Evolutionary conservation across 2,888 invertebrate genomes (phyloP).

Genomic region (Melangyna quadrimaculata): DNA sequence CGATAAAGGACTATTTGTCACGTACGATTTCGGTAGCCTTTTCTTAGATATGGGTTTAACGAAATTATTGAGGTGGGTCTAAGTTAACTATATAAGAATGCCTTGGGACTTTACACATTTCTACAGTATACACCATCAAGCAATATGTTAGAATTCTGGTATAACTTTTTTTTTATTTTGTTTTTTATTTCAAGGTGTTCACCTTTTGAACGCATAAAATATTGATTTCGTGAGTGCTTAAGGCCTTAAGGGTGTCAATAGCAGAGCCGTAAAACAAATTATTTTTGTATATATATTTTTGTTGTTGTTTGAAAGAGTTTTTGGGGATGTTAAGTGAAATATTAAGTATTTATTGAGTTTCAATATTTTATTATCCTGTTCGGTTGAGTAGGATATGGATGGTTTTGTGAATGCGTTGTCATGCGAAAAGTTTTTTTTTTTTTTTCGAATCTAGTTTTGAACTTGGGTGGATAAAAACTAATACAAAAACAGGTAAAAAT

Average conservation of each 20-base stretch:
- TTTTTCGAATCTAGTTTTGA: background rate
- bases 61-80: constrained; percentile 56
- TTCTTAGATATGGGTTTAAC: constrained; percentile 49
- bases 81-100: background rate
- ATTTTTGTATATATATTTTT: constrained; percentile 17
- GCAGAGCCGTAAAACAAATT: constrained; percentile 63
- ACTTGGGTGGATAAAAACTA: background rate
- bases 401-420: constrained; percentile 1
- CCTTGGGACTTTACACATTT: background rate
- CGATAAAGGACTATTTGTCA: constrained; percentile 43
- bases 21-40: constrained; percentile 54
- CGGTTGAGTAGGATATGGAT: constrained; percentile 7
- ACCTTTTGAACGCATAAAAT: constrained; percentile 53
- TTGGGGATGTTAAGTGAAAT: constrained; percentile 54
- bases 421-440: constrained; percentile 14
- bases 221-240: constrained; percentile 68
- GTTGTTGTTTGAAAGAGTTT: background rate
- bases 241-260: constrained; percentile 65
- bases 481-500: too few relatives aligned
- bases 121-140: background rate
- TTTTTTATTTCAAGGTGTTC: constrained; percentile 22
- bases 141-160: constrained; percentile 19
- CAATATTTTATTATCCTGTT: constrained; percentile 30
- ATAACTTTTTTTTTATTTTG: background rate
- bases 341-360: constrained; percentile 66